These are phyloP conservation scores for Siphlonurus alternatus DNA, from an alignment of 2,888 invertebrate species.

Conservation along the genomic window DNA sequence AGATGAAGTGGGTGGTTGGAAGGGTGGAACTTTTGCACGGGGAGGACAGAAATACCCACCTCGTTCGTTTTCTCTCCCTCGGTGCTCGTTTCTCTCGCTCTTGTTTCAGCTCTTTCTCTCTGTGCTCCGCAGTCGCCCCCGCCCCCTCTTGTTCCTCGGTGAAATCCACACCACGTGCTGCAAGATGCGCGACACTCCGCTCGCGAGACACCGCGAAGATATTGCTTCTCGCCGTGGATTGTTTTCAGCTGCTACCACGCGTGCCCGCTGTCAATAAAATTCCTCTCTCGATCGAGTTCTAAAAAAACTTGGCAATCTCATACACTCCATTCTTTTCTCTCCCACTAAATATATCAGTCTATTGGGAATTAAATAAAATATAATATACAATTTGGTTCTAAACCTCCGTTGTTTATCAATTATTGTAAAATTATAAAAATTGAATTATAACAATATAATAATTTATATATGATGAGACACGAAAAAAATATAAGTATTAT, in stretches of 20 bases:
- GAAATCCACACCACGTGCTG: too few relatives aligned
- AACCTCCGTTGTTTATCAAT: too few relatives aligned
- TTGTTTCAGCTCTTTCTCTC: background rate
- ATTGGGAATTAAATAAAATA: too few relatives aligned
- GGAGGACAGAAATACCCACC: background rate
- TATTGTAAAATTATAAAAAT: too few relatives aligned
- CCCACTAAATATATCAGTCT: too few relatives aligned
- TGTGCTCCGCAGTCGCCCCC: background rate
- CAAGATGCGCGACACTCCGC: background rate
- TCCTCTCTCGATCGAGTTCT: too few relatives aligned
- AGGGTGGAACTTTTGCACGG: background rate
- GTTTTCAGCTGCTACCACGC: background rate
- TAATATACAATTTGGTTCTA: too few relatives aligned
- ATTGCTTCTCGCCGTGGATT: background rate
- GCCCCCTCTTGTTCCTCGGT: background rate
- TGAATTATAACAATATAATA: too few relatives aligned
- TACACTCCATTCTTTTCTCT: too few relatives aligned
- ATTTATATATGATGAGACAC: too few relatives aligned
- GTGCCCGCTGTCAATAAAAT: too few relatives aligned
- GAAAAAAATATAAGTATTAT: too few relatives aligned
- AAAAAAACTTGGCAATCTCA: background rate
- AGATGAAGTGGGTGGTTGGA: background rate
- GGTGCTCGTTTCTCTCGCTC: background rate
- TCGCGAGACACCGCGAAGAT: background rate
- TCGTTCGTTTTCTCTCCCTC: background rate